Conservation (phyloP, 2,797 vertebrate species). For the Enteromius paludinosus region DNA sequence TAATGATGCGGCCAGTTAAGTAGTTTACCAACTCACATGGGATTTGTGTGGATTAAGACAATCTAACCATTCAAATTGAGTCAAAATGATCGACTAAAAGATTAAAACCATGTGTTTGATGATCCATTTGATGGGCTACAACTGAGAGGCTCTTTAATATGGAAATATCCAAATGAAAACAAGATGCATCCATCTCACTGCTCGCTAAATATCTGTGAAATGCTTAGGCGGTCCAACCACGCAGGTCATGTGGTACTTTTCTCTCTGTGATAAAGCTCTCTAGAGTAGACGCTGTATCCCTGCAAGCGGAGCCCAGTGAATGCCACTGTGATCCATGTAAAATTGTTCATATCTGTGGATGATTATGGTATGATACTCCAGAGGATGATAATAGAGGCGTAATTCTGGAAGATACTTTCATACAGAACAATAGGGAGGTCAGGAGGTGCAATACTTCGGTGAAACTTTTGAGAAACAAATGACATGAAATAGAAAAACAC, state of each 20-base stretch:
- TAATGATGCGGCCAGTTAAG: constrained; percentile 37
- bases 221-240: constrained; percentile 10
- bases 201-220: constrained; percentile 45
- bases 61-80: constrained; percentile 18
- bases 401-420: constrained; percentile 32
- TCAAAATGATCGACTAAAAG: constrained; percentile 12
- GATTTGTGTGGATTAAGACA: constrained; percentile 43
- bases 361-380: constrained; percentile 47
- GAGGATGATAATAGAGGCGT: constrained; percentile 14
- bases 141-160: constrained; percentile 38
- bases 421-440: constrained; percentile 38
- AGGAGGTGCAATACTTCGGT: constrained; percentile 7
- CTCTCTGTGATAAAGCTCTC: constrained; percentile 39
- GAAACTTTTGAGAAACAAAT: constrained; percentile 27
- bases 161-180: constrained; percentile 44
- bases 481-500: background rate
- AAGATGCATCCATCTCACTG: constrained; percentile 21
- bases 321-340: constrained; percentile 41
- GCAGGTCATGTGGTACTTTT: constrained; percentile 26
- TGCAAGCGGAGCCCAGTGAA: constrained; percentile 30
- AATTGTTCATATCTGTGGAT: constrained; percentile 52
- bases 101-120: constrained; percentile 16
- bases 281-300: constrained; percentile 16
- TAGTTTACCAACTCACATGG: constrained; percentile 30
- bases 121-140: constrained; percentile 29